Evolutionary conservation across 1,140 invertebrate species (phyloP), one percentile per base, ranked within the genome.

Genomic region (Potamilus streckersoni): DNA sequence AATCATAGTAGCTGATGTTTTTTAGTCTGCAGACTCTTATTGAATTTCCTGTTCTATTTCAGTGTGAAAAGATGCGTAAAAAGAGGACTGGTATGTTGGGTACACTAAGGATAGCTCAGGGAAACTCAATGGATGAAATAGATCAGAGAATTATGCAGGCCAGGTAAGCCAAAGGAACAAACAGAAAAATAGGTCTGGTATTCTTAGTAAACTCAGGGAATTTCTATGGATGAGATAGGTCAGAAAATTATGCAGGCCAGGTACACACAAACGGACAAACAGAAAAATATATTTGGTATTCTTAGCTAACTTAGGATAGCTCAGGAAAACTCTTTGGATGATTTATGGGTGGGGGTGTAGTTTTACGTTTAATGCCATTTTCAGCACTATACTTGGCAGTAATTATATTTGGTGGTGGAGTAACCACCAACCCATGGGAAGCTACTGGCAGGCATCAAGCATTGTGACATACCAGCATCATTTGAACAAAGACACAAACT

Each of bases 281-380:
- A 95, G 56, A 96, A 96, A 87, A 97, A 98, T 88, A 92, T 96
- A 69, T 95, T 95, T 12, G 97, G 96, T 88, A 91, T 98, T 65
- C 94, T 98, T 20, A 96, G 96, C 62, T 96, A 96, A 17, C 96
- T 98, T 88, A 95, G 97, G n/a, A 97, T 97, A 1, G 98, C 96
- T 2, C 96, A 98, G 90, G 96, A 96, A 56, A 96, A 96, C 83
- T 95, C 96, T 5, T 96, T 98, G 77, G 96, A 98, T 89, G 96
- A 49, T 49, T 49, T 49, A 8, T 49, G 38, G 38, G 5, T 4
- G 6, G 6, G 4, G 6, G 38, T 0, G 38, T 49, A 0, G 6
- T 49, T 6, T 49, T 6, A 0, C 0, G 38, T 49, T 49, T 6
- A 6, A 49, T 11, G 38, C 4, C 6, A 49, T 49, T 49, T 49